Conservation (phyloP, 2,113 vertebrate species). For the Malurus alboscapulatus region DNA sequence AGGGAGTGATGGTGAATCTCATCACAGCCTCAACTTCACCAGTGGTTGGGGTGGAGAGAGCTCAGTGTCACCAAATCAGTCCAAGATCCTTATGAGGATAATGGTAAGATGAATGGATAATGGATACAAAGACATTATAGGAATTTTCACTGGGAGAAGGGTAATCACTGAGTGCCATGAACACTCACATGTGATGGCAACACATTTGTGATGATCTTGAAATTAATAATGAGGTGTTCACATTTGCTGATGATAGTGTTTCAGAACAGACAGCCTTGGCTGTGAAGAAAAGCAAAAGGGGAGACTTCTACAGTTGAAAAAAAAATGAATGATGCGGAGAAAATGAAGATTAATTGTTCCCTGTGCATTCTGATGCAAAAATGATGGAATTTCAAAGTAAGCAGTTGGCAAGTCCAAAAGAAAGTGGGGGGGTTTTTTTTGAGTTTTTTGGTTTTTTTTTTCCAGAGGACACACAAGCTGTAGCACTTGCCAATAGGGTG, state of each 20-base stretch:
- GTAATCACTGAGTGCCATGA: not conserved
- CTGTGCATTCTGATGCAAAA: not conserved
- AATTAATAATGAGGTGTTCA: not conserved
- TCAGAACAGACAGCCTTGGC: not conserved
- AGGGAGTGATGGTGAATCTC: not conserved
- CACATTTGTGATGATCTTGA: not conserved
- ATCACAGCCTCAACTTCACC: not conserved
- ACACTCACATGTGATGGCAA: not conserved
- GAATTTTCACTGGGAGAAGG: not conserved
- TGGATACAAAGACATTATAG: not conserved
- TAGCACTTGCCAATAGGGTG: not conserved
- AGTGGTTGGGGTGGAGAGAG: not conserved
- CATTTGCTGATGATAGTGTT: not conserved
- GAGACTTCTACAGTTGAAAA: not conserved
- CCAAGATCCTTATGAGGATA: accelerated
- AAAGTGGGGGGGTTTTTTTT: not conserved
- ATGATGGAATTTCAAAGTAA: not conserved
- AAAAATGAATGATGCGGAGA: not conserved
- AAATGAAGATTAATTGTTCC: not conserved
- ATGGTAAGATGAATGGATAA: not conserved
- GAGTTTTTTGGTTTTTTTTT: not conserved
- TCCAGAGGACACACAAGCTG: not conserved
- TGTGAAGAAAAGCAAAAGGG: not conserved
- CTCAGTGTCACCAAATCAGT: not conserved
- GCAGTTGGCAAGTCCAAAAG: not conserved